Conservation (phyloP, 2,797 vertebrate species). For the Pitangus sulphuratus region DNA sequence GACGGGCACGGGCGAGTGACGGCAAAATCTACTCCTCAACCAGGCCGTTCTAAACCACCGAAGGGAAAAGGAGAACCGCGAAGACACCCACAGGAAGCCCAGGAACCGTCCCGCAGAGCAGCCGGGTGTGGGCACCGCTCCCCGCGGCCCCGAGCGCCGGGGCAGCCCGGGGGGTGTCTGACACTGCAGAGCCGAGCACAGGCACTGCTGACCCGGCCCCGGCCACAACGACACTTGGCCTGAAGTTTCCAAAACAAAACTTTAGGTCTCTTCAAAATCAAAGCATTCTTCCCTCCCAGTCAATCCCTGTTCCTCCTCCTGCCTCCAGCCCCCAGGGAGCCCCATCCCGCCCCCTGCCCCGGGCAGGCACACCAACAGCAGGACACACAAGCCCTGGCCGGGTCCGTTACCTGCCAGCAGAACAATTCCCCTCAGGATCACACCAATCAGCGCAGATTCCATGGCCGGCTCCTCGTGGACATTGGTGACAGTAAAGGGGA, state of each 20-base stretch:
- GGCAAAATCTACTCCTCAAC: not conserved
- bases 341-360: not conserved
- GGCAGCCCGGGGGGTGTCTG: rapidly evolving
- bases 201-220: not conserved
- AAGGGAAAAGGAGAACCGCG: not conserved
- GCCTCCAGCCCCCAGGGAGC: not conserved
- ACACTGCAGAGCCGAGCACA: not conserved
- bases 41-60: not conserved
- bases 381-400: not conserved
- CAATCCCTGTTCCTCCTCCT: not conserved
- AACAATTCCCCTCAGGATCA: conserved; percentile 69
- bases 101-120: rapidly evolving
- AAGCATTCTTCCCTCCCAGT: not conserved
- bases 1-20: rapidly evolving
- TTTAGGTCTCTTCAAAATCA: not conserved
- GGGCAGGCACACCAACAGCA: not conserved
- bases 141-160: not conserved
- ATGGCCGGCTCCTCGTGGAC: conserved; percentile 63
- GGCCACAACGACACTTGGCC: not conserved
- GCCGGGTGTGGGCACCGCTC: not conserved
- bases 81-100: not conserved
- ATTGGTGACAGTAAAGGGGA: conserved; percentile 33
- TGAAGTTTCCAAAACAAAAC: conserved; percentile 17
- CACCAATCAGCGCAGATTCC: conserved; percentile 55
- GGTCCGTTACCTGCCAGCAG: conserved; percentile 79